Evolutionary conservation across 2,797 vertebrate genomes (phyloP).

Genomic region (Tragelaphus eurycerus): DNA sequence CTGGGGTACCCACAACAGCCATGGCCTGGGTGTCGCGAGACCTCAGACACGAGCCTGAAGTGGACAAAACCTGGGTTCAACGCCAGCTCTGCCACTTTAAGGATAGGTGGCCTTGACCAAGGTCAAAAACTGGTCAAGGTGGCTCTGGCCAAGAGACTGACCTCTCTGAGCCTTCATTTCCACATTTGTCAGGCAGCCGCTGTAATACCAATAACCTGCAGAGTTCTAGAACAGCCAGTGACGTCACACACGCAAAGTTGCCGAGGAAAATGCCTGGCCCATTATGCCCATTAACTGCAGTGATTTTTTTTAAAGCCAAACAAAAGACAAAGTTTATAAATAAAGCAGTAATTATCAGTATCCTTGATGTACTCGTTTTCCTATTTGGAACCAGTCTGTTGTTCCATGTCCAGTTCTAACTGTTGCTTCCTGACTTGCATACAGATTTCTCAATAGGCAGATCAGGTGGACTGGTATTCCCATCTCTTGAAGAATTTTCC

Average conservation of each 20-base stretch:
- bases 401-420: too few species aligned
- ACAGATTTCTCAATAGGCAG: too few species aligned
- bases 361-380: too few species aligned
- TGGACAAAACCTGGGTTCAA: not conserved
- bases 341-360: not conserved
- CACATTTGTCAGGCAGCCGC: not conserved
- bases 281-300: rapidly evolving
- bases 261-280: not conserved
- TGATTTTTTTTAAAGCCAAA: not conserved
- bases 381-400: too few species aligned
- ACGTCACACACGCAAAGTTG: rapidly evolving
- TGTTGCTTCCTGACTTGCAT: too few species aligned
- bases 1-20: not conserved
- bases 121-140: not conserved
- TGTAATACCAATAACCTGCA: rapidly evolving
- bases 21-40: not conserved
- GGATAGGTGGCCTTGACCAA: not conserved
- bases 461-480: too few species aligned
- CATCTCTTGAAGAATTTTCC: too few species aligned
- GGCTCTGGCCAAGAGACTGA: not conserved
- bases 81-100: not conserved
- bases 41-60: rapidly evolving
- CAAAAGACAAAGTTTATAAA: too few species aligned
- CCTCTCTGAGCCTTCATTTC: not conserved
- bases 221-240: rapidly evolving